Evolutionary conservation across 2,888 invertebrate genomes (phyloP), one percentile per base, ranked within the genome.

Genomic region (Crocallis elinguaria): DNA sequence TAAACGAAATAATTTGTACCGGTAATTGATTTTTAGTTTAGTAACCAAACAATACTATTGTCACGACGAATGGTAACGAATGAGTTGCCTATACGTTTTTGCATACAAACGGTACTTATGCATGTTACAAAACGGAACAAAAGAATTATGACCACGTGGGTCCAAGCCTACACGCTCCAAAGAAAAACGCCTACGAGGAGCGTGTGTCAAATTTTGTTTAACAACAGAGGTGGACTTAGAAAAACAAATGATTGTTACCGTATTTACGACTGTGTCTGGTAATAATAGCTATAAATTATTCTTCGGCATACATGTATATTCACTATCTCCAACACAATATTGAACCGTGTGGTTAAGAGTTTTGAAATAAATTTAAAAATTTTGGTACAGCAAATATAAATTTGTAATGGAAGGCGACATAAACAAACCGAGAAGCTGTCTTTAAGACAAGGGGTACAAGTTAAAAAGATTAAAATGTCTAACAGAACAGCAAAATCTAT

Each of bases 131-230:
- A 74, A 68, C 67, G 41, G 75, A 83, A 86, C 86, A 86, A 88
- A 84, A 81, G 82, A 82, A 82, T 78, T 76, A 74, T 70, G 64
- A 66, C 69, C 77, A 80, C 69, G 81, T 80, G 78, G 79, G 73
- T 60, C 55, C 65, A 64, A 69, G 57, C 79, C 78, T 77, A 86
- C 84, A 78, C 77, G 58, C 56, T 66, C 51, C 51, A 69, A 72
- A 75, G 68, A 76, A 73, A 70, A 70, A 78, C 84, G 71, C 86
- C 86, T 71, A 86, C 86, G 67, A 44, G 29, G 50, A 49, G 50
- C 59, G 64, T 74, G 76, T 75, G 81, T 84, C 79, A 78, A 84
- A 75, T 77, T 79, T 73, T 77, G 76, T 82, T 71, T 82, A 80
- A 83, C 84, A 84, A 80, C 79, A 73, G 66, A 79, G 71, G 66